Percentiles rank a stretch among this genome's conserved stretches.
Conservation (phyloP, 2,113 vertebrate species). For the Onychorhynchus coronatus region DNA sequence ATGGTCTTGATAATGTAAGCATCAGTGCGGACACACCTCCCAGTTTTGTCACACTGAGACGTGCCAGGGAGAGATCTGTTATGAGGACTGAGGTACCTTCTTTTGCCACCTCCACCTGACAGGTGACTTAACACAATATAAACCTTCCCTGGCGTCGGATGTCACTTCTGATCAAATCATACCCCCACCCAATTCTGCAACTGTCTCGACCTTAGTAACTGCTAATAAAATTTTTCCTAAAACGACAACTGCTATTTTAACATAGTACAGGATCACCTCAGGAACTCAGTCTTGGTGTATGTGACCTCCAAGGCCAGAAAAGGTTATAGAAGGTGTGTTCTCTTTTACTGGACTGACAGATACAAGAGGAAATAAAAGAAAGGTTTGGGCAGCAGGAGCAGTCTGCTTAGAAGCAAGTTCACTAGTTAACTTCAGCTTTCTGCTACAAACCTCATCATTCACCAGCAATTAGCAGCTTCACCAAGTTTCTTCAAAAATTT, state of each 20-base stretch:
- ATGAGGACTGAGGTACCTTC: background rate
- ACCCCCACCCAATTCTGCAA: background rate
- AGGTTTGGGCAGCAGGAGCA: background rate
- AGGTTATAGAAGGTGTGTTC: background rate
- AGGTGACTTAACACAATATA: background rate
- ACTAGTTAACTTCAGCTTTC: background rate
- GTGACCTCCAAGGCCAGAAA: background rate
- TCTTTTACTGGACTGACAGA: background rate
- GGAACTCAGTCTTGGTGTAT: background rate
- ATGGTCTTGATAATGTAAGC: rapidly evolving
- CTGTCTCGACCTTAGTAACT: background rate
- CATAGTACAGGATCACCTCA: background rate
- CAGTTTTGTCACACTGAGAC: background rate
- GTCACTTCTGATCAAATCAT: background rate
- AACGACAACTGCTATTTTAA: background rate
- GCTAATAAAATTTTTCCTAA: background rate
- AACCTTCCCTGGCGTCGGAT: background rate
- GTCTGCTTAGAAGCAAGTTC: background rate
- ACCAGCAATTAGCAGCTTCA: background rate
- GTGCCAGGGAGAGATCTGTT: background rate
- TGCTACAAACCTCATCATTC: background rate
- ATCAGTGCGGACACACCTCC: background rate
- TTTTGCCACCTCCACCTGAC: background rate
- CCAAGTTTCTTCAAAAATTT: background rate
- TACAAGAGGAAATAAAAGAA: background rate